phyloP scores from a whole-genome alignment of 2,888 invertebrate species.

The Terebella lapidaria region DNA sequence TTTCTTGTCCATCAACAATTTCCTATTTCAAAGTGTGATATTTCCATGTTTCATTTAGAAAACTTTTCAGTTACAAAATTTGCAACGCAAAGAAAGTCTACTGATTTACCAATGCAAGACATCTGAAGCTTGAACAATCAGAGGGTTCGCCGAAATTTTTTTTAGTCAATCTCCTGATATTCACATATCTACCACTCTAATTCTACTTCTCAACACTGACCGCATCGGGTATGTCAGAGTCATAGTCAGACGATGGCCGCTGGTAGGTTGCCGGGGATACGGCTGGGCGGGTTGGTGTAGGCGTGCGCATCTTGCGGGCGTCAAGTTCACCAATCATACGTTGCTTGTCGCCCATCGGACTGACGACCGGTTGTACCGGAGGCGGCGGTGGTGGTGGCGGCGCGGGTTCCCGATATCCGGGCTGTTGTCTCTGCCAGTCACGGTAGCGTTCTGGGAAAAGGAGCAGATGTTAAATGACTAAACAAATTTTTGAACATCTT shows the following conservation, averaged over 20 bases:
- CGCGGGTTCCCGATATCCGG: background rate
- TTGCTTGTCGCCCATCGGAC: background rate
- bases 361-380: conserved; percentile 6
- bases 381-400: conserved; percentile 3
- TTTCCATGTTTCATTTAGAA: background rate
- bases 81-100: too few relatives aligned
- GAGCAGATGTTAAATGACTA: too few relatives aligned
- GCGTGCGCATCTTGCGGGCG: background rate
- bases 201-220: too few relatives aligned
- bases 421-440: conserved; percentile 19
- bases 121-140: too few relatives aligned
- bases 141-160: too few relatives aligned
- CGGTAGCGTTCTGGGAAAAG: conserved; percentile 21
- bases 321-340: background rate
- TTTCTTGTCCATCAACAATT: background rate
- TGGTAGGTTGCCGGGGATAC: conserved; percentile 8
- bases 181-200: too few relatives aligned
- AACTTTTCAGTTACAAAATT: too few relatives aligned
- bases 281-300: background rate
- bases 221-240: conserved; percentile 4
- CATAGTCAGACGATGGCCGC: conserved; percentile 16
- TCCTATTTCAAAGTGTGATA: background rate
- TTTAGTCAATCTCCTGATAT: too few relatives aligned
- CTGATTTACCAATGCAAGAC: too few relatives aligned
- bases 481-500: background rate